Evolutionary conservation across 2,888 invertebrate genomes (phyloP).

Genomic region (Bimastos eiseni): DNA sequence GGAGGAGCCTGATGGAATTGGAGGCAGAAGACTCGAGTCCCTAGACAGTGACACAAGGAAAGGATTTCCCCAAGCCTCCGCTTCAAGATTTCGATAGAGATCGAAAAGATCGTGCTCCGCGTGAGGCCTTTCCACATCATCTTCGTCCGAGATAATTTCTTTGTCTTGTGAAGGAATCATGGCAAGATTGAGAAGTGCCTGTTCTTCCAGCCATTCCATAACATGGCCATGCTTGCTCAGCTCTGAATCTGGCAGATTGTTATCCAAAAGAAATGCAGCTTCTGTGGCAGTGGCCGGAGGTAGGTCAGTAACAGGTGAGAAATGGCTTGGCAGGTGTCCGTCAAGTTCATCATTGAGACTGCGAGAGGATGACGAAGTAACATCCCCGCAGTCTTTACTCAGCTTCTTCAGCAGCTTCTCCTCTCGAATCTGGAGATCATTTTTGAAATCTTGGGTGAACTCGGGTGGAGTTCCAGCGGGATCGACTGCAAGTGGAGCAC

Average conservation of each 20-base stretch:
- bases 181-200: slow-evolving; percentile 33
- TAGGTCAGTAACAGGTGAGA: slow-evolving; percentile 1
- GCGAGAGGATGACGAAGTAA: slow-evolving; percentile 33
- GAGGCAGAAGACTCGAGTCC: background rate
- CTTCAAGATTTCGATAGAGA: slow-evolving; percentile 20
- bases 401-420: slow-evolving; percentile 18
- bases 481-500: background rate
- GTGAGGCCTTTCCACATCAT: slow-evolving; percentile 29
- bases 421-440: background rate
- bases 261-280: background rate
- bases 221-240: slow-evolving; percentile 36
- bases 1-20: background rate
- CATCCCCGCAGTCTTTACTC: slow-evolving; percentile 27
- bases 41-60: background rate
- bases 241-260: background rate
- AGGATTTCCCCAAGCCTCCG: slow-evolving; percentile 26
- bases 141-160: slow-evolving; percentile 33
- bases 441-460: background rate
- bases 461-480: background rate
- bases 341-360: slow-evolving; percentile 38
- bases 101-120: slow-evolving; percentile 23
- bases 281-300: background rate
- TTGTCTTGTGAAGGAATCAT: background rate
- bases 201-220: slow-evolving; percentile 40
- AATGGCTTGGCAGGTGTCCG: slow-evolving; percentile 19